A percentile compares a stretch with the other conserved stretches of the same genome.
These are phyloP conservation scores for Antechinus stuartii DNA, from an alignment of 2,113 vertebrate genomes.

Conservation along the genomic window DNA sequence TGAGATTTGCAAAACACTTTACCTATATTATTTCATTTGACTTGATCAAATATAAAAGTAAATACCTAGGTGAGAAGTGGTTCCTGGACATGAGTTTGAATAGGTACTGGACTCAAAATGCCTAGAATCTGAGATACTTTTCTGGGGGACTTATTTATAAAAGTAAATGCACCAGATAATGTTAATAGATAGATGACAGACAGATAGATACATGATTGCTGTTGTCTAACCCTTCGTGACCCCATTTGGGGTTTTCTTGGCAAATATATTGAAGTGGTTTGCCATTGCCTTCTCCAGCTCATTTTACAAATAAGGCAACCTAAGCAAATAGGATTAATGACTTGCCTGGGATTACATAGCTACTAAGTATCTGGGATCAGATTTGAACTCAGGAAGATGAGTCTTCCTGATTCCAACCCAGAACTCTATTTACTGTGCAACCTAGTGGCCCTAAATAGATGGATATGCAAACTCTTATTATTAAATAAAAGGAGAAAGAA, in stretches of 20 bases:
- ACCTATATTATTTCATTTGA: background rate
- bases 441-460: background rate
- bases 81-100: background rate
- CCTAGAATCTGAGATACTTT: background rate
- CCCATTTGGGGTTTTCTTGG: background rate
- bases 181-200: background rate
- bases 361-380: background rate
- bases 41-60: background rate
- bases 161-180: background rate
- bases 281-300: background rate
- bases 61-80: background rate
- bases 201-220: background rate
- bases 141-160: background rate
- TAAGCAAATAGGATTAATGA: background rate
- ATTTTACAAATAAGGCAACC: background rate
- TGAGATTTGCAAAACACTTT: background rate
- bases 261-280: background rate
- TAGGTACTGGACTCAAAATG: background rate
- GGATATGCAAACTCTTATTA: background rate
- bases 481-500: background rate
- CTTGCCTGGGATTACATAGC: background rate
- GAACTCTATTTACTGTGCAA: background rate
- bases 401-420: background rate
- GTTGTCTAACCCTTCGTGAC: background rate
- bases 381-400: background rate